These are phyloP conservation scores for Eremophila alpestris DNA, from an alignment of 2,797 vertebrate genomes.

Conservation along the genomic window DNA sequence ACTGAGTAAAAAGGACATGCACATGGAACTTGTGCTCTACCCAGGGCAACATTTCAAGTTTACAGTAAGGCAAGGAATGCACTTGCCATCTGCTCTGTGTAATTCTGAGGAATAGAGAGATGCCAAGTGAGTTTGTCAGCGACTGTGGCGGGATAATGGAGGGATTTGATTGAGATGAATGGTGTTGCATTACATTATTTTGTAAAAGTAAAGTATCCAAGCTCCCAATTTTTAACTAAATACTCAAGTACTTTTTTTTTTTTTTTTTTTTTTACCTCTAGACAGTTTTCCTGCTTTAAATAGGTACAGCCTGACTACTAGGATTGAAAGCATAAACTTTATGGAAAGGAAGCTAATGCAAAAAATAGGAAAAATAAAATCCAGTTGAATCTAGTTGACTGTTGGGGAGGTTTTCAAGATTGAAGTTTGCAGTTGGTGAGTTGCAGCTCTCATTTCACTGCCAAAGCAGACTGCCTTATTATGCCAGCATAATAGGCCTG, in stretches of 20 bases:
- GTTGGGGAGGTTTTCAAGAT: not conserved
- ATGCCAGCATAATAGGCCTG: slow-evolving; percentile 30
- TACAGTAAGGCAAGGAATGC: not conserved
- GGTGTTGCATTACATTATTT: not conserved
- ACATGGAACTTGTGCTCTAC: not conserved
- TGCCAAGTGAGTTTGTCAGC: not conserved
- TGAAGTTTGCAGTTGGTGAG: not conserved
- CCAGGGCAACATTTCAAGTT: not conserved
- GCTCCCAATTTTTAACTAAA: not conserved
- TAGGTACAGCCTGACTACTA: not conserved
- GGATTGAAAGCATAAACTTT: not conserved
- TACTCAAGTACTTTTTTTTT: not conserved
- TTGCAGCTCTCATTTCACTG: slow-evolving; percentile 20
- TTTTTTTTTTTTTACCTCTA: not conserved
- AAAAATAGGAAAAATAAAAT: not conserved
- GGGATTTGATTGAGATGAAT: not conserved
- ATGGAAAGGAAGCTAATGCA: not conserved
- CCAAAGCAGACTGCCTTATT: slow-evolving; percentile 36
- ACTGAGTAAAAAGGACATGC: not conserved
- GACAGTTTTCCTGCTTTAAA: not conserved
- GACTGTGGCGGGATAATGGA: not conserved
- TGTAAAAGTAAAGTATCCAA: not conserved
- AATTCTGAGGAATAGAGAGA: not conserved
- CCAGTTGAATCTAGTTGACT: not conserved
- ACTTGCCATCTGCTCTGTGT: not conserved